Evolutionary conservation across 2,113 vertebrate species (phyloP).

Genomic region (Thomomys bottae): DNA sequence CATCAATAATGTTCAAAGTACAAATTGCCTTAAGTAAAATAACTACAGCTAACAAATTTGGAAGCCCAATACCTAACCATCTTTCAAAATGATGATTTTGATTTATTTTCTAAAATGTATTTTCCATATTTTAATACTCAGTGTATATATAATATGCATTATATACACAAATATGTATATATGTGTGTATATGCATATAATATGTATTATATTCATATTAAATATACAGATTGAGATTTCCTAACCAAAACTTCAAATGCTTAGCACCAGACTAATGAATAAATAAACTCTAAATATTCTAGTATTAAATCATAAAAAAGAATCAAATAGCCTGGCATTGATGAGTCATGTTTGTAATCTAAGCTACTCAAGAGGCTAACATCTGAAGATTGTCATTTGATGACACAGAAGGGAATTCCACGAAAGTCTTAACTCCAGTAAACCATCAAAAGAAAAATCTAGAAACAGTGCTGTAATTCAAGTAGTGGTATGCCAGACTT

Average conservation of each 20-base stretch:
- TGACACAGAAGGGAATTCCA: too few species aligned
- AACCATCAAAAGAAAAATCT: too few species aligned
- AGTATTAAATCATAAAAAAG: neutral
- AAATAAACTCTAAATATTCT: neutral
- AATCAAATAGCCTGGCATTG: neutral
- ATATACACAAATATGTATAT: neutral
- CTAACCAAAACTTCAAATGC: neutral
- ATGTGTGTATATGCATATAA: too few species aligned
- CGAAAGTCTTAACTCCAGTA: too few species aligned
- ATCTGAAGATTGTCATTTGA: too few species aligned
- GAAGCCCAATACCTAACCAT: neutral
- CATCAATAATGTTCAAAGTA: neutral
- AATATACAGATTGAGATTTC: too few species aligned
- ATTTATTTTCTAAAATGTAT: neutral
- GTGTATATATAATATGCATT: neutral
- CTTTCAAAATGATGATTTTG: neutral
- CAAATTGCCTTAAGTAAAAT: constrained; percentile 62
- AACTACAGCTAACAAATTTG: neutral
- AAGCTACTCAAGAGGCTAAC: too few species aligned
- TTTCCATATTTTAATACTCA: neutral
- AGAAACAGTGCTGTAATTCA: too few species aligned
- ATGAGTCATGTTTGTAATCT: too few species aligned
- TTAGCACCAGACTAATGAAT: neutral
- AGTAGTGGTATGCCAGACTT: too few species aligned
- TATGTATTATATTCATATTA: too few species aligned